Evolutionary conservation across 2,113 vertebrate species (phyloP).

Genomic region (Emydura subglobosa): DNA sequence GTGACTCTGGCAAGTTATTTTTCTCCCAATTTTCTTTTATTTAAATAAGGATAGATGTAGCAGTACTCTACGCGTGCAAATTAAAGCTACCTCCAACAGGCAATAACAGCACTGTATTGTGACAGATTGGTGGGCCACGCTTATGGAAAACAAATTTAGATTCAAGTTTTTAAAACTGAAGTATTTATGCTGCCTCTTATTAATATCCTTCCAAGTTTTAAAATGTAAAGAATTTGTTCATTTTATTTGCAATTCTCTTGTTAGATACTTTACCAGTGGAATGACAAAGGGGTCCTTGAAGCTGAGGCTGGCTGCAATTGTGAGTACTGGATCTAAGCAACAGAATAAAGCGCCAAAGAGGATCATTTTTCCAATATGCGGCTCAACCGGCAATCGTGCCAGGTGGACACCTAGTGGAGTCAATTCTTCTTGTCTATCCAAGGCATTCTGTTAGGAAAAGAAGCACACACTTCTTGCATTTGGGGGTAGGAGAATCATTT

Average conservation of each 20-base stretch:
- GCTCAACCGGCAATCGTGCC: slow-evolving; percentile 94
- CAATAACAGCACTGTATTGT: background rate
- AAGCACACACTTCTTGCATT: rapidly evolving
- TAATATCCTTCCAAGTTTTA: background rate
- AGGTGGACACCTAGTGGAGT: slow-evolving; percentile 94
- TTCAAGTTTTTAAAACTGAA: background rate
- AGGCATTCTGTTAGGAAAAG: slow-evolving; percentile 85
- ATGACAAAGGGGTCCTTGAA: slow-evolving; percentile 99
- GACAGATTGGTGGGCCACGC: background rate
- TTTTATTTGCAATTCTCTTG: background rate
- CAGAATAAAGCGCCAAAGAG: slow-evolving; percentile 95
- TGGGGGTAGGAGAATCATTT: background rate
- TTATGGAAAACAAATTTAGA: background rate
- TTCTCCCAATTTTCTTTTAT: background rate
- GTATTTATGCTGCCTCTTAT: background rate
- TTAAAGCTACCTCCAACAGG: background rate
- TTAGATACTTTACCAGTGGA: slow-evolving; percentile 86
- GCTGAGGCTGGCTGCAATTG: slow-evolving; percentile 96
- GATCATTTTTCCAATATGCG: slow-evolving; percentile 98
- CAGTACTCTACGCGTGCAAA: background rate
- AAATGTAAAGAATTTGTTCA: background rate
- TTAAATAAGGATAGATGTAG: background rate
- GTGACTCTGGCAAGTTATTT: rapidly evolving
- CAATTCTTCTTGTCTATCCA: slow-evolving; percentile 91
- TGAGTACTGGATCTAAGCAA: slow-evolving; percentile 95